Conservation (phyloP, 2,797 vertebrate genomes). For the Enteromius paludinosus region DNA sequence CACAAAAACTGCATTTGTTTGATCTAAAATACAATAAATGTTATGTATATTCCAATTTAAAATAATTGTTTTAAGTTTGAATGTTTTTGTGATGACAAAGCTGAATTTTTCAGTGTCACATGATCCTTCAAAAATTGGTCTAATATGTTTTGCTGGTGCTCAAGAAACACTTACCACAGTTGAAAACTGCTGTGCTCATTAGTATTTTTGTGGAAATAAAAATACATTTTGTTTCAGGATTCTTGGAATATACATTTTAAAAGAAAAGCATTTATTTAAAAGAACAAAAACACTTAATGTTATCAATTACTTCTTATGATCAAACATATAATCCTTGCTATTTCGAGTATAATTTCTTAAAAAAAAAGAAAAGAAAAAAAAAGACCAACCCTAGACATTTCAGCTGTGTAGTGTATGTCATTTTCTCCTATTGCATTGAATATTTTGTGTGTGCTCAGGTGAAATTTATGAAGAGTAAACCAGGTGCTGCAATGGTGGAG, state of each 20-base stretch:
- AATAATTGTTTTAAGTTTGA: neutral
- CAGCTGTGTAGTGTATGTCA: neutral
- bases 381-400: neutral
- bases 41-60: neutral
- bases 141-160: neutral
- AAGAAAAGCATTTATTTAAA: neutral
- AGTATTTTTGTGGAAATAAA: neutral
- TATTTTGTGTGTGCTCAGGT: slow-evolving; percentile 72
- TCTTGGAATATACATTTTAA: neutral
- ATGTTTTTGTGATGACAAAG: neutral
- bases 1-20: neutral
- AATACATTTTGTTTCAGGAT: neutral
- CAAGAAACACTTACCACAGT: neutral
- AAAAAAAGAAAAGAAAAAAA: no score
- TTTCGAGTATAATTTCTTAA: neutral
- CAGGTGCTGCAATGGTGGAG: slow-evolving; percentile 94
- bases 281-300: neutral
- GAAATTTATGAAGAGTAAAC: slow-evolving; percentile 97
- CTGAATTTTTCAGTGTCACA: neutral
- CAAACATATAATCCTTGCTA: neutral
- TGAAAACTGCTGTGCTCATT: neutral
- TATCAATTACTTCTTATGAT: neutral
- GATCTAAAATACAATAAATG: neutral
- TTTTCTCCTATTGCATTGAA: neutral
- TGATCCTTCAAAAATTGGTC: neutral